Conservation (phyloP, 30 jellyfish, hydroid and myxozoan genomes). For the Phacellophora camtschatica region DNA sequence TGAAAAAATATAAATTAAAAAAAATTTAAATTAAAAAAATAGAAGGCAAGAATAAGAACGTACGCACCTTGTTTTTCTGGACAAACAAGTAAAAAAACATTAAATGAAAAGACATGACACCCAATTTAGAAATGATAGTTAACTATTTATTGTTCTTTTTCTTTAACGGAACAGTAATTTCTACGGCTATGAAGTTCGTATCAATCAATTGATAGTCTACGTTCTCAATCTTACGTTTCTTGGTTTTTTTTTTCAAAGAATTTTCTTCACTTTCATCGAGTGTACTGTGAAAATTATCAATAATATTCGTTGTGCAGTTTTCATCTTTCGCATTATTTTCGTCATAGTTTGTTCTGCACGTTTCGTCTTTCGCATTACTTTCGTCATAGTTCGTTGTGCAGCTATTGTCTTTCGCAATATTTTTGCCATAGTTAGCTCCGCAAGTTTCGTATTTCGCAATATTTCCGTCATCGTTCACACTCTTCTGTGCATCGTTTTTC, state of each 20-base stretch:
- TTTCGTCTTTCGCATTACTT: not conserved
- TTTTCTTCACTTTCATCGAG: not conserved
- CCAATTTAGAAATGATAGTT: no score
- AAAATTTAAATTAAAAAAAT: no score
- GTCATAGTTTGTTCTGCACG: not conserved
- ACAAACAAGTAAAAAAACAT: no score
- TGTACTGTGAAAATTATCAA: not conserved
- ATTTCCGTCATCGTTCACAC: not conserved
- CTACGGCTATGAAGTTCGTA: conserved; percentile 1
- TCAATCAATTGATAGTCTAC: conserved; percentile 17
- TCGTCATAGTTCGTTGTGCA: not conserved
- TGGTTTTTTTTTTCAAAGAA: not conserved
- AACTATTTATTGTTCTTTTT: not conserved
- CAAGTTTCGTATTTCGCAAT: not conserved
- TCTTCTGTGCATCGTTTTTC: not conserved
- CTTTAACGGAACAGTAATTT: not conserved
- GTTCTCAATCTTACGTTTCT: conserved; percentile 15
- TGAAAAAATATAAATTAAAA: no score
- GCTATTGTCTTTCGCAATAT: not conserved
- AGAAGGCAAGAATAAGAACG: no score
- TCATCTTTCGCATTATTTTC: not conserved
- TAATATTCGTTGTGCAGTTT: not conserved
- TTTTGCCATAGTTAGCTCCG: not conserved
- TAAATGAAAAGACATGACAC: no score
- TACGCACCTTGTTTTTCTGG: no score